A percentile compares a stretch with the other conserved stretches of the same genome.
Conservation (phyloP, 2,113 vertebrate genomes). For the Progne subis region DNA sequence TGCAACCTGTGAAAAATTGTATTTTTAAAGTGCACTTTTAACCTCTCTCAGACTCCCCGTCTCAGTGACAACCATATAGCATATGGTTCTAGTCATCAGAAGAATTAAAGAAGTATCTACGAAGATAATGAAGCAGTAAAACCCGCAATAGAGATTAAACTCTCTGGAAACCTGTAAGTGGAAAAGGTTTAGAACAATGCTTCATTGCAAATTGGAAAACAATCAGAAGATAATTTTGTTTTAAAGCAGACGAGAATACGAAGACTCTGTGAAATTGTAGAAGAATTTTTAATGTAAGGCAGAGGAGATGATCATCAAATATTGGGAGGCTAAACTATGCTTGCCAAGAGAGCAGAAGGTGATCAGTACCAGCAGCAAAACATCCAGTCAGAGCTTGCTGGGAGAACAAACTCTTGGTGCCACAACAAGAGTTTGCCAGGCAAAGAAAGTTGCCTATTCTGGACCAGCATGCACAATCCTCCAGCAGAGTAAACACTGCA, state of each 20-base stretch:
- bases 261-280: not conserved
- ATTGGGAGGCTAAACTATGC: not conserved
- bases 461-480: rapidly evolving
- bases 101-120: conserved; percentile 9
- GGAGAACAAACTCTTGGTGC: not conserved
- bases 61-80: not conserved
- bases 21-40: not conserved
- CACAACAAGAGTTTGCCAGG: not conserved
- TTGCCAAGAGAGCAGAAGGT: not conserved
- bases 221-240: not conserved
- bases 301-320: not conserved
- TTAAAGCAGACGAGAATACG: not conserved
- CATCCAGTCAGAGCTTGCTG: not conserved
- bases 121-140: conserved; percentile 17
- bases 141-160: not conserved
- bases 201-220: not conserved
- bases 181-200: not conserved
- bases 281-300: not conserved
- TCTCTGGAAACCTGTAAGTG: not conserved
- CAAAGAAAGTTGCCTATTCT: not conserved
- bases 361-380: not conserved
- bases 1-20: not conserved
- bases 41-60: not conserved
- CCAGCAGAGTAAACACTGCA: not conserved
- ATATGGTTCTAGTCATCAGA: not conserved